A percentile compares a stretch with the other conserved stretches of the same genome.
phyloP scores from a whole-genome alignment of 2,113 vertebrate genomes.

The Datnioides undecimradiatus region DNA sequence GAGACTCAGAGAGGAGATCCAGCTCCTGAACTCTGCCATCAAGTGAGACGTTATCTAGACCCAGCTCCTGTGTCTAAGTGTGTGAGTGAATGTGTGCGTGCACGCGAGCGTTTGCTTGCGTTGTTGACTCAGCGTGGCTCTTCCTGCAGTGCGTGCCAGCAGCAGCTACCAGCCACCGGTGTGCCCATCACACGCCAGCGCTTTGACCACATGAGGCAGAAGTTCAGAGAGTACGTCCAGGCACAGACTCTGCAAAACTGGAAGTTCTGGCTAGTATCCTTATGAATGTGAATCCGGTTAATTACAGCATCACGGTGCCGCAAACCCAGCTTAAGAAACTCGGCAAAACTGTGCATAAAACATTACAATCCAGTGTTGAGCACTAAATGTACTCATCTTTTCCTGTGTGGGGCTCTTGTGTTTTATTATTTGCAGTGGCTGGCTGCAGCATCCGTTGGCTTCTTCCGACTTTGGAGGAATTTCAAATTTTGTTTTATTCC shows the following conservation, averaged over 20 bases:
- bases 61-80: neutral
- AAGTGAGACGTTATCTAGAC: conserved; percentile 84
- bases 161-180: conserved; percentile 94
- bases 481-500: conserved; percentile 15
- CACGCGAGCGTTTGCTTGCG: neutral
- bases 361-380: neutral
- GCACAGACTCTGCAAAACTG: conserved; percentile 94
- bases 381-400: neutral
- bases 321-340: neutral
- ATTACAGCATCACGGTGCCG: neutral
- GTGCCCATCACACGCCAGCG: conserved; percentile 96
- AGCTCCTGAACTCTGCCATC: conserved; percentile 92
- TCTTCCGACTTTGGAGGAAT: conserved; percentile 23
- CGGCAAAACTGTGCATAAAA: neutral
- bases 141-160: conserved; percentile 89
- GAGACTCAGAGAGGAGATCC: conserved; percentile 90
- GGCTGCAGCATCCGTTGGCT: conserved; percentile 1
- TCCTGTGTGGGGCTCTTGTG: neutral
- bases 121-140: conserved; percentile 23
- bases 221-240: conserved; percentile 92
- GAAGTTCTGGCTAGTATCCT: conserved; percentile 99
- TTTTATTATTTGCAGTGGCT: neutral
- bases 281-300: conserved; percentile 19
- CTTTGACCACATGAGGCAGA: conserved; percentile 94
- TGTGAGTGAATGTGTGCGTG: neutral